Conservation (phyloP, 2,797 vertebrate species). For the Tamandua tetradactyla region DNA sequence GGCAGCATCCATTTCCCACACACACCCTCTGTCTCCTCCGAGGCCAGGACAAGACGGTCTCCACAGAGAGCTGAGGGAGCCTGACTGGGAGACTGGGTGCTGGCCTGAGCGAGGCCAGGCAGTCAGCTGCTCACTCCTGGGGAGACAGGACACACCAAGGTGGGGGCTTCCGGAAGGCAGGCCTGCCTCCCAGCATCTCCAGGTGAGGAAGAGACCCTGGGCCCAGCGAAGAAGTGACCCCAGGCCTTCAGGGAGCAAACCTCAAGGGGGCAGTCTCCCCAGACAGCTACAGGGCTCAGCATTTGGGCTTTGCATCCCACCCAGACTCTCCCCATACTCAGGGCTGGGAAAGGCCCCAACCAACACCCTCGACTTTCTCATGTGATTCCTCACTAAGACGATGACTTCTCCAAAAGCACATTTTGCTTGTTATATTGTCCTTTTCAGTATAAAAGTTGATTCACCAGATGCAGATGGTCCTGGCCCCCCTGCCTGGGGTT, state of each 20-base stretch:
- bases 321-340: rapidly evolving
- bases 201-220: too few relatives aligned
- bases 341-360: not conserved
- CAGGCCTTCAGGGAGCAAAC: not conserved
- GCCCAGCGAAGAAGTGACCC: too few relatives aligned
- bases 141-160: not conserved
- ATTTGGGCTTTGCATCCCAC: not conserved
- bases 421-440: not conserved
- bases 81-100: too few relatives aligned
- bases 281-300: not conserved
- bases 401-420: not conserved
- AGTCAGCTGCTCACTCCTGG: not conserved
- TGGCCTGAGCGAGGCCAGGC: not conserved
- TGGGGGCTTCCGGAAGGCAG: not conserved
- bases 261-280: not conserved
- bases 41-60: not conserved
- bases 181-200: too few relatives aligned
- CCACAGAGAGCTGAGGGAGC: not conserved
- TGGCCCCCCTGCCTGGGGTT: too few relatives aligned
- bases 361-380: too few relatives aligned
- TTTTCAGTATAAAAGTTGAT: not conserved
- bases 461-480: too few relatives aligned
- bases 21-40: not conserved
- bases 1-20: not conserved
- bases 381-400: too few relatives aligned